Evolutionary conservation across 2,888 invertebrate species (phyloP).

Genomic region (Lamellibrachia satsuma): DNA sequence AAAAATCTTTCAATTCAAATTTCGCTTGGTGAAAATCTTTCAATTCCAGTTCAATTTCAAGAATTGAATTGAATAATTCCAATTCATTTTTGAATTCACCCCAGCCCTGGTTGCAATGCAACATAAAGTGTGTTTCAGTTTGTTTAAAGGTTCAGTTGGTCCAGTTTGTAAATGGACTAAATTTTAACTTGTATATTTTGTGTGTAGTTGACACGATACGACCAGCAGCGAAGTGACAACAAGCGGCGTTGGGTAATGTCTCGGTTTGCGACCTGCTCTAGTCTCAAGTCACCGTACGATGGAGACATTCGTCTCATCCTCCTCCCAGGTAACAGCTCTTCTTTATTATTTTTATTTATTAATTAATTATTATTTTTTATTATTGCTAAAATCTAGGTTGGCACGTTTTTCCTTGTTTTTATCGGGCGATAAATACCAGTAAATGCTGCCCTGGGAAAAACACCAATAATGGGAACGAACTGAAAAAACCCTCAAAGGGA

Average conservation of each 20-base stretch:
- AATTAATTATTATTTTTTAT: not conserved
- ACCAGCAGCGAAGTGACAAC: conserved; percentile 61
- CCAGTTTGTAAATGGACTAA: not conserved
- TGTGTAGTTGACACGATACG: conserved; percentile 58
- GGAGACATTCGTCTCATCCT: conserved; percentile 69
- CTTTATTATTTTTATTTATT: not conserved
- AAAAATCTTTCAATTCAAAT: no score
- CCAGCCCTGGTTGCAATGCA: no score
- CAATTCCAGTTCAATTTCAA: no score
- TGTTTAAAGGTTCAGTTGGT: not conserved
- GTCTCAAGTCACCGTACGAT: conserved; percentile 89
- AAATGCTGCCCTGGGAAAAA: no score
- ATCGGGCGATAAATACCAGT: not conserved
- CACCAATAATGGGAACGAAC: no score
- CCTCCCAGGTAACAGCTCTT: conserved; percentile 51
- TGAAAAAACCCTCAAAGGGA: no score
- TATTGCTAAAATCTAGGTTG: not conserved
- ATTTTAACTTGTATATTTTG: conserved; percentile 14
- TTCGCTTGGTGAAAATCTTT: no score
- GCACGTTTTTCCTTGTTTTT: not conserved
- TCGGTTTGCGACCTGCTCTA: conserved; percentile 84
- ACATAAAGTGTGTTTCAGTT: conserved; percentile 14
- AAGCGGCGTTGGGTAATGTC: conserved; percentile 61
- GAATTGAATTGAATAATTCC: no score
- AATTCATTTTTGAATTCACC: no score